phyloP scores from a whole-genome alignment of 2,888 invertebrate species.

The Leucania comma region DNA sequence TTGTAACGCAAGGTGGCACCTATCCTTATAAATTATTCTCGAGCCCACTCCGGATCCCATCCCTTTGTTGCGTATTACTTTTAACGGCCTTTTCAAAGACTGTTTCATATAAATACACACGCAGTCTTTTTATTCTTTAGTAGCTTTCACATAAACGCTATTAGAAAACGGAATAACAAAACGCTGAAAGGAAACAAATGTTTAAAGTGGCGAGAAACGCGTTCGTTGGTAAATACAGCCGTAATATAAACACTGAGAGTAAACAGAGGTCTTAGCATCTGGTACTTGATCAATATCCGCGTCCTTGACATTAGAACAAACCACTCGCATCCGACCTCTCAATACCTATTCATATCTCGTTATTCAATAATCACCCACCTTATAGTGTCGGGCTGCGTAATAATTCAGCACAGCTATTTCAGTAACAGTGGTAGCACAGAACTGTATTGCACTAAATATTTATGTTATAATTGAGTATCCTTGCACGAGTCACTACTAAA shows the following conservation, averaged over 20 bases:
- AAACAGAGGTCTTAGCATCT: slow-evolving; percentile 66
- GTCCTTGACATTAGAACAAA: slow-evolving; percentile 87
- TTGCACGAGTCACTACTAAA: slow-evolving; percentile 75
- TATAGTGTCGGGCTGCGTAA: slow-evolving; percentile 56
- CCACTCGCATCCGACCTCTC: slow-evolving; percentile 70
- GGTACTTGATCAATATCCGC: slow-evolving; percentile 84
- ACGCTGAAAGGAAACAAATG: slow-evolving; percentile 33
- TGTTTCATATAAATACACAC: slow-evolving; percentile 44
- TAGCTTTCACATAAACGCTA: slow-evolving; percentile 30
- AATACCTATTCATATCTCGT: slow-evolving; percentile 75
- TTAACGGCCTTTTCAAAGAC: slow-evolving; percentile 66
- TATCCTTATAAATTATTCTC: slow-evolving; percentile 85
- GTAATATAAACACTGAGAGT: slow-evolving; percentile 50
- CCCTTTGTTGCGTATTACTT: slow-evolving; percentile 81
- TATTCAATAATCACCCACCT: slow-evolving; percentile 84
- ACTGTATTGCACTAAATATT: slow-evolving; percentile 72
- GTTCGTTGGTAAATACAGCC: slow-evolving; percentile 49
- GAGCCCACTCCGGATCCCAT: slow-evolving; percentile 74
- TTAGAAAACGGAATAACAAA: slow-evolving; percentile 22
- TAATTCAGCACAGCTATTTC: slow-evolving; percentile 63
- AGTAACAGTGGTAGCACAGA: slow-evolving; percentile 70
- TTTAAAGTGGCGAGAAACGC: slow-evolving; percentile 4
- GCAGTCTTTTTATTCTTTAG: slow-evolving; percentile 14
- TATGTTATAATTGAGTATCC: slow-evolving; percentile 69
- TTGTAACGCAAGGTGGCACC: slow-evolving; percentile 74